These are phyloP conservation scores for Halesus radiatus DNA, from an alignment of 1,140 invertebrate species.

Conservation along the genomic window DNA sequence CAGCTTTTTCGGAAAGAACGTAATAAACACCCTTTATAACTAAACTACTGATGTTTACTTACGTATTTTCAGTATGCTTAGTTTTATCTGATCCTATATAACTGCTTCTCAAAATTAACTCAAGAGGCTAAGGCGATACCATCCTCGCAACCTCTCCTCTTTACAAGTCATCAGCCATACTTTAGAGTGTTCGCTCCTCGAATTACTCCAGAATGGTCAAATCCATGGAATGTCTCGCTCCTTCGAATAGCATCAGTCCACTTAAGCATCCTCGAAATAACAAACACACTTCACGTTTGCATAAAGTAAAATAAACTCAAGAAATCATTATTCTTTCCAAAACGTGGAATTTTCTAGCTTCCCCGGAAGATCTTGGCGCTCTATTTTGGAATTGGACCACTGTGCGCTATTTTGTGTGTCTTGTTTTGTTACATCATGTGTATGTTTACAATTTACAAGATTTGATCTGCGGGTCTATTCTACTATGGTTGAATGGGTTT, in stretches of 20 bases:
- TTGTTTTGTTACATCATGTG: background rate
- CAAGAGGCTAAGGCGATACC: too few relatives aligned
- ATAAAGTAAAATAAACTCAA: background rate
- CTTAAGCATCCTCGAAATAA: background rate
- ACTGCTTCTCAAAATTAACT: too few relatives aligned
- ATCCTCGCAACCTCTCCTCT: too few relatives aligned
- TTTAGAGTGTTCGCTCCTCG: too few relatives aligned
- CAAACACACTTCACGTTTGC: conserved; percentile 9
- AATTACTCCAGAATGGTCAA: too few relatives aligned
- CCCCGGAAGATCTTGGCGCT: background rate
- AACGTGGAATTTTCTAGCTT: background rate
- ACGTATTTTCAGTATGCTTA: too few relatives aligned
- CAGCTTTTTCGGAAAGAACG: too few relatives aligned
- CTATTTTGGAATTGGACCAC: conserved; percentile 17
- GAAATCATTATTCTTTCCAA: background rate
- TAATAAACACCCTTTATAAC: too few relatives aligned
- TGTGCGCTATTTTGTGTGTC: background rate
- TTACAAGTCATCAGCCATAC: too few relatives aligned
- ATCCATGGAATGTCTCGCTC: too few relatives aligned
- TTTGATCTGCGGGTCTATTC: background rate
- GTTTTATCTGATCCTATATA: too few relatives aligned
- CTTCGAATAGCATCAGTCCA: background rate
- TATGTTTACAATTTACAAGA: conserved; percentile 12
- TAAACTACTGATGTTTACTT: too few relatives aligned
- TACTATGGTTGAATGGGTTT: background rate